phyloP scores from a whole-genome alignment of 2,113 vertebrate species.

The Acrocephalus kingi region DNA sequence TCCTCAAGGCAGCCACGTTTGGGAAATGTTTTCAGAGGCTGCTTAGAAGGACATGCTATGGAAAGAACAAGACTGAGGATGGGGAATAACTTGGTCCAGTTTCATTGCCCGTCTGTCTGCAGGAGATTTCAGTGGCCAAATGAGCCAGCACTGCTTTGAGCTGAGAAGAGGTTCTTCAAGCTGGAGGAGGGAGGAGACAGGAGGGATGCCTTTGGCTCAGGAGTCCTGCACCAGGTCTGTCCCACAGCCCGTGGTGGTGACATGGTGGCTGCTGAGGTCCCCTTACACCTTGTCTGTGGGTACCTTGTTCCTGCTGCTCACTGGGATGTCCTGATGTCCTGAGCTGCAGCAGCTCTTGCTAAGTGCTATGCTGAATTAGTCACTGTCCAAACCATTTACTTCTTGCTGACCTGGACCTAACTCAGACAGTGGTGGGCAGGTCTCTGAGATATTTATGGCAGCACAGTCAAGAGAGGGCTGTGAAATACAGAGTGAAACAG shows the following conservation, averaged over 20 bases:
- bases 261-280: neutral
- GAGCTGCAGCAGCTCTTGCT: neutral
- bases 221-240: neutral
- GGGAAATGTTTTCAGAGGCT: neutral
- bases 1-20: neutral
- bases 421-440: conserved; percentile 6
- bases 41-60: neutral
- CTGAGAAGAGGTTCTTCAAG: neutral
- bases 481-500: neutral
- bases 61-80: neutral
- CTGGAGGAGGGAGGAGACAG: neutral
- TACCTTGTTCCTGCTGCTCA: neutral
- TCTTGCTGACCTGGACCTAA: conserved; percentile 42
- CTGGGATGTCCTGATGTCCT: neutral
- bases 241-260: neutral
- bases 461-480: neutral
- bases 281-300: neutral
- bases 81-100: neutral
- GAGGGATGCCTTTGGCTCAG: neutral
- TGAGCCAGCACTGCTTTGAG: neutral
- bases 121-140: neutral
- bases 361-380: conserved; percentile 21
- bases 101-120: neutral
- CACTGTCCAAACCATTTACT: neutral
- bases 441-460: conserved; percentile 52